Evolutionary conservation across 1,140 invertebrate genomes (phyloP).

Genomic region (Dreissena polymorpha): DNA sequence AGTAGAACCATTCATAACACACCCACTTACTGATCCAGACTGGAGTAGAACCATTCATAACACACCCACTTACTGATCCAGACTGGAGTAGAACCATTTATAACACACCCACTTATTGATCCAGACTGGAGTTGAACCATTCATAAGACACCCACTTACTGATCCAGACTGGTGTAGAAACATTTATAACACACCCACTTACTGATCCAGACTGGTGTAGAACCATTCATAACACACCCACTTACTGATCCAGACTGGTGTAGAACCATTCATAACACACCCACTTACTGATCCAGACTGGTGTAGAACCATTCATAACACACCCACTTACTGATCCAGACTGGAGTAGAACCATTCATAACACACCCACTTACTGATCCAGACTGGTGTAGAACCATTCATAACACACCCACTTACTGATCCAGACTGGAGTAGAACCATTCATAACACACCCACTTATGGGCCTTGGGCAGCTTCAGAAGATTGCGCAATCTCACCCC

Average conservation of each 20-base stretch:
- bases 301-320: slow-evolving; percentile 99
- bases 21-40: slow-evolving; percentile 98
- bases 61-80: slow-evolving; percentile 98
- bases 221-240: slow-evolving; percentile 99
- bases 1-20: slow-evolving; percentile 99
- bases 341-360: slow-evolving; percentile 99
- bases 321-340: slow-evolving; percentile 97
- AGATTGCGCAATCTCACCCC: slow-evolving; percentile 95
- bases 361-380: slow-evolving; percentile 97
- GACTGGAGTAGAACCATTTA: slow-evolving; percentile 99
- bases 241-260: slow-evolving; percentile 96
- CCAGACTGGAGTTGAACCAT: slow-evolving; percentile 99
- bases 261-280: slow-evolving; percentile 99
- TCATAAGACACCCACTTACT: slow-evolving; percentile 99
- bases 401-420: slow-evolving; percentile 97
- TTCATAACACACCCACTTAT: slow-evolving; percentile 99
- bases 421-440: slow-evolving; percentile 99
- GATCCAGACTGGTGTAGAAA: slow-evolving; percentile 99
- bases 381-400: slow-evolving; percentile 99
- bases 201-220: slow-evolving; percentile 97
- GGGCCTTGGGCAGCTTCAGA: slow-evolving; percentile 98
- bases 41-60: slow-evolving; percentile 99
- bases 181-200: slow-evolving; percentile 99
- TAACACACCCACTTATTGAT: slow-evolving; percentile 99
- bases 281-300: slow-evolving; percentile 98